Conservation (phyloP, 1,140 invertebrate species). For the Drosophila rhopaloa region DNA sequence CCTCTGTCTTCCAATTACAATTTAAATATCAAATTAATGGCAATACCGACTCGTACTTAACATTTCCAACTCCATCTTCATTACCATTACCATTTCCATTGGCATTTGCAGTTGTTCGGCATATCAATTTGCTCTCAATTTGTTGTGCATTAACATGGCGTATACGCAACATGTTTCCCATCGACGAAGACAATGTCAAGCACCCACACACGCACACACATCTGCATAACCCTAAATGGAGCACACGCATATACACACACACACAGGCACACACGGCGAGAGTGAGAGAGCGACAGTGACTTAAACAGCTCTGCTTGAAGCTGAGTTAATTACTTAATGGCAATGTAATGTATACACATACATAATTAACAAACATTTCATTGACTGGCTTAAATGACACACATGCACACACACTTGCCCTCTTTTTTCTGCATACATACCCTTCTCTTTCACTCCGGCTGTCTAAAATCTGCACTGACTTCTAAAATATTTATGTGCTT, state of each 20-base stretch:
- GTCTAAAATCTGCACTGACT: constrained; percentile 51
- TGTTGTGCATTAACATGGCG: constrained; percentile 48
- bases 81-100: constrained; percentile 4
- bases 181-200: constrained; percentile 25
- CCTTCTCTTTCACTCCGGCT: constrained; percentile 3
- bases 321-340: constrained; percentile 81
- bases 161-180: constrained; percentile 57
- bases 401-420: constrained; percentile 9
- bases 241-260: constrained; percentile 10
- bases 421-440: constrained; percentile 10
- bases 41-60: constrained; percentile 11
- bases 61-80: background rate
- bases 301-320: constrained; percentile 51
- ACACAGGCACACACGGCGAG: constrained; percentile 3
- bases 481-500: constrained; percentile 68
- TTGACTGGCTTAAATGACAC: constrained; percentile 72
- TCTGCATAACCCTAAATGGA: constrained; percentile 15
- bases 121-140: constrained; percentile 58
- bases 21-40: constrained; percentile 37
- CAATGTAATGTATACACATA: constrained; percentile 75
- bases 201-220: constrained; percentile 12
- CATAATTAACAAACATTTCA: constrained; percentile 82
- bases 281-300: constrained; percentile 19
- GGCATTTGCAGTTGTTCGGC: constrained; percentile 35
- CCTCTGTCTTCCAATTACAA: constrained; percentile 18